Base-by-base conservation (phyloP, 2,113 vertebrate species). In the Heliornis fulica region DNA sequence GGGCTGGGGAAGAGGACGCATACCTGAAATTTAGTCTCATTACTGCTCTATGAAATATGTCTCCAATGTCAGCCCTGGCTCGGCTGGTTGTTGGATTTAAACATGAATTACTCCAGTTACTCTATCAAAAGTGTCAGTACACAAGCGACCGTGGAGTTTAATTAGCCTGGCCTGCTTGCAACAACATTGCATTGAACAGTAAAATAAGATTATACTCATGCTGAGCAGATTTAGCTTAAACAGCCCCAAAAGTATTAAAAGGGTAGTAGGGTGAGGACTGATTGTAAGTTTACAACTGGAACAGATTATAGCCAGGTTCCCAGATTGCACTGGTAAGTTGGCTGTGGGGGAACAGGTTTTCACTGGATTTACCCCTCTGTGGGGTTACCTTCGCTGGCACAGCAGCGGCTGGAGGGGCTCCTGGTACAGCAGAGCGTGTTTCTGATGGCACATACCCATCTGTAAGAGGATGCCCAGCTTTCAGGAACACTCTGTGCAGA, bases 21-120 rank as follows among this genome's bases (percentile, higher is more conserved):
- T 83, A 93, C 45, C 90, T 95, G 91, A 93, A 91, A 92, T 94
- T 94, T 60, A 3, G 36, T 68, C 96, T 96, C 82, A 50, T 92
- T 96, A 92, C 76, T 63, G 72, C 81, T 43, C 87, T 21, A 23
- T 93, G 93, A 96, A 94, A 91, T 87, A 89, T 3, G 66, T 48
- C 83, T 63, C 51, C 82, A 53, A 4, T 0, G 82, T 61, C 85
- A 92, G 81, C 51, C 60, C 57, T 28, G 80, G 53, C 57, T 69
- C 12, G 15, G 51, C 57, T 41, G 64, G 34, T 40, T 50, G 46
- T 6, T 54, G 64, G 51, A 19, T 70, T 91, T 45, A 29, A 56
- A 50, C 66, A 40, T 34, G 64, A 43, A 65, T 81, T 46, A 48
- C 61, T 32, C 54, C 63, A 69, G 88, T 45, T 66, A 54, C 84